Conservation (phyloP, 2,888 invertebrate genomes). For the Sabatieria punctata region DNA sequence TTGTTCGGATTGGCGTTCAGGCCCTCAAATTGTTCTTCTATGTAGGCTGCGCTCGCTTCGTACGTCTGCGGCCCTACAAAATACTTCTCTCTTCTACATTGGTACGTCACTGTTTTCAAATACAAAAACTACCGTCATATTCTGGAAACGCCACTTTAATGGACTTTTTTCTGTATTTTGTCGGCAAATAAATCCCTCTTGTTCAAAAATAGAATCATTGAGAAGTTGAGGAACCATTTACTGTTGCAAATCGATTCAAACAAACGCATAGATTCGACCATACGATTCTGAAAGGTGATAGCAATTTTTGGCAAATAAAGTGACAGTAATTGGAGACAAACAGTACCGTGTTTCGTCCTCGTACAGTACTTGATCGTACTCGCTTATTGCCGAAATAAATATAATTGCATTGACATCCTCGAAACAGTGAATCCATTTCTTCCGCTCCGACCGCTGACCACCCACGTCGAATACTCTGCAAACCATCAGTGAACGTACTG, state of each 20-base stretch:
- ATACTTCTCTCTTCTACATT: neutral
- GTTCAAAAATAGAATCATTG: conserved; percentile 30
- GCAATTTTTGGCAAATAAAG: too few relatives aligned
- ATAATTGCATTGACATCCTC: conserved; percentile 49
- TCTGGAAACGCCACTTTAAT: conserved; percentile 25
- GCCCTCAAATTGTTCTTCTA: conserved; percentile 99
- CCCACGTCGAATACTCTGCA: conserved; percentile 30
- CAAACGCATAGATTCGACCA: conserved; percentile 28
- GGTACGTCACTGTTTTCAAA: neutral
- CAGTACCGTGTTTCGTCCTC: conserved; percentile 99
- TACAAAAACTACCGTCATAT: conserved; percentile 22
- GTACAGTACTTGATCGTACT: conserved; percentile 53
- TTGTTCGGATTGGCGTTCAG: conserved; percentile 99
- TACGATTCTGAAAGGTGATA: conserved; percentile 22
- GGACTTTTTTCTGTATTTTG: conserved; percentile 21
- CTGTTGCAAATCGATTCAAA: conserved; percentile 29
- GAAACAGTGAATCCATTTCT: conserved; percentile 6
- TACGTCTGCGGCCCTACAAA: conserved; percentile 69
- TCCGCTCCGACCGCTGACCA: conserved; percentile 16
- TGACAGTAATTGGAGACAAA: too few relatives aligned
- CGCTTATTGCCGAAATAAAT: conserved; percentile 96
- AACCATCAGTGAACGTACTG: too few relatives aligned
- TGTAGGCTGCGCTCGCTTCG: conserved; percentile 95
- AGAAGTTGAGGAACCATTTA: conserved; percentile 30
- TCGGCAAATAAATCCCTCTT: conserved; percentile 26